Evolutionary conservation across 2,888 invertebrate species (phyloP), one percentile per base, ranked within the genome.

Genomic region (Agrochola litura): DNA sequence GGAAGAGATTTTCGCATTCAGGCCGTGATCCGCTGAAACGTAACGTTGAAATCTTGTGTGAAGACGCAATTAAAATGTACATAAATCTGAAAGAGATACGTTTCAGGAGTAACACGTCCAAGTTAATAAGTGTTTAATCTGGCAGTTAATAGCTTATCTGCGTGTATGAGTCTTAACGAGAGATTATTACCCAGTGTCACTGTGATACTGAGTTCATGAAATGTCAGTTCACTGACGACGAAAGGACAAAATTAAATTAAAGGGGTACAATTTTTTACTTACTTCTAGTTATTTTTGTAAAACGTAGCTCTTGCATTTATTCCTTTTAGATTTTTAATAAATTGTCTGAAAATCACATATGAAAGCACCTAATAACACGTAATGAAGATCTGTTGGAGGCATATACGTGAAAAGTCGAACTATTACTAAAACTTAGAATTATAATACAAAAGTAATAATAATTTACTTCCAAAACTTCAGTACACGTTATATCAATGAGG

Each of bases 61-160:
- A 95, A 95, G 93, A 93, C 93, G 94, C 96, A 96, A 96, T 96
- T 96, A 96, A 95, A 95, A 95, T 93, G 92, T 93, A 93, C 92
- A 95, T 94, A 93, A 94, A 94, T 94, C 94, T 91, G 91, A 90
- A 92, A 92, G 92, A 93, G 92, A 93, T 93, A 92, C 91, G 89
- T 92, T 92, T 89, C 89, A 83, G 84, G 88, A 88, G 89, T 90
- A 90, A 92, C 91, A 90, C 90, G 90, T 91, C 85, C 82, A 88
- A 90, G 90, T 93, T 94, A 92, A 92, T 93, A 92, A 92, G 91
- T 90, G 91, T 93, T 92, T 93, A 91, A 92, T 92, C 88, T 90
- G 79, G 84, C 88, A 86, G 86, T 89, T 92, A 91, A 93, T 90
- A 86, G 90, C 88, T 89, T 88, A 88, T 90, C 79, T 86, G 81